Conservation (phyloP, 2,888 invertebrate genomes). For the Acanthosepion pharaonis region DNA sequence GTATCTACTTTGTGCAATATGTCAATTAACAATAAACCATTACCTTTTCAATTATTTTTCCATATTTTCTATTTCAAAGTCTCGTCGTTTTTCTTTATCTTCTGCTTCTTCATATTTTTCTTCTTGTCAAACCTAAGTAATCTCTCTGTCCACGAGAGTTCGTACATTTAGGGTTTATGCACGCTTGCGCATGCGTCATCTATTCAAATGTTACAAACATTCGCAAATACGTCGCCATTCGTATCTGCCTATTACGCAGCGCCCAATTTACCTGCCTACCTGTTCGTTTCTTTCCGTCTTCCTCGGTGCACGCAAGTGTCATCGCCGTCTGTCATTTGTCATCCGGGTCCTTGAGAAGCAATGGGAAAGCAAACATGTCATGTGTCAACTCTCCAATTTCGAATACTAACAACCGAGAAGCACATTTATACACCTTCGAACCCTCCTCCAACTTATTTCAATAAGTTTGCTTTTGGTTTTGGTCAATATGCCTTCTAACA, state of each 20-base stretch:
- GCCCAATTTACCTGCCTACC: constrained; percentile 2
- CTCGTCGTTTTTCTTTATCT: background rate
- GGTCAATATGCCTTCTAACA: background rate
- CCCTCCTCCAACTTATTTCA: background rate
- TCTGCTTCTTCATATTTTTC: background rate
- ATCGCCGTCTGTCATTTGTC: constrained; percentile 17
- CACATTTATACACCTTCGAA: background rate
- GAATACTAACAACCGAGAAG: background rate
- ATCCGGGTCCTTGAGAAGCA: constrained; percentile 7
- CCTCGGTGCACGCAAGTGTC: background rate
- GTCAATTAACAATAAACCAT: too few relatives aligned
- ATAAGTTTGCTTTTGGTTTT: background rate
- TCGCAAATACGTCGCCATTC: background rate
- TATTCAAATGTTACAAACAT: background rate
- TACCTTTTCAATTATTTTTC: background rate
- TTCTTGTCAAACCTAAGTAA: background rate
- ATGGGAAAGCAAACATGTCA: background rate
- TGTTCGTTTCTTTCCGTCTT: background rate
- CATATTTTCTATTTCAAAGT: background rate
- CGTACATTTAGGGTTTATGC: background rate
- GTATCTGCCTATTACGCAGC: background rate
- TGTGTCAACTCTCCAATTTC: constrained; percentile 9
- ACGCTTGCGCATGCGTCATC: background rate
- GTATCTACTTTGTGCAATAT: too few relatives aligned
- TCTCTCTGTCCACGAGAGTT: background rate